phyloP scores from a whole-genome alignment of 2,113 vertebrate species.

The Bostrychus sinensis region DNA sequence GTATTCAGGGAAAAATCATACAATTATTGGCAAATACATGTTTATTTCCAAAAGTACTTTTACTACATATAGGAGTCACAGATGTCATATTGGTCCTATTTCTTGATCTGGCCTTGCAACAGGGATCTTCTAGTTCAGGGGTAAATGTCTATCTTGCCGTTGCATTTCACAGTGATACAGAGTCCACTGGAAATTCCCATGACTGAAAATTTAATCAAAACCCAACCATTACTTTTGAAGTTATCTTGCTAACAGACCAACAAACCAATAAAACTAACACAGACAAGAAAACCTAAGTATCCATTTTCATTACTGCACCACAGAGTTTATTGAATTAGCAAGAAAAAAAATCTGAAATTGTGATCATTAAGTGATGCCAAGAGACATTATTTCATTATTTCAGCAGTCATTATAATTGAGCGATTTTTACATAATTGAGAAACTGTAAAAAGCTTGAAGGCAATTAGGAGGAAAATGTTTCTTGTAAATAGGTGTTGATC shows the following conservation, averaged over 20 bases:
- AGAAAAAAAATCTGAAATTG: background rate
- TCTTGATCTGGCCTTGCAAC: background rate
- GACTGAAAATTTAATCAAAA: no score
- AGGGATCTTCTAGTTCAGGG: background rate
- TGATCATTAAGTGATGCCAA: background rate
- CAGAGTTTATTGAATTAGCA: background rate
- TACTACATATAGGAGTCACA: background rate
- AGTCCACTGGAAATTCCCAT: no score
- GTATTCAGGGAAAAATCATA: background rate
- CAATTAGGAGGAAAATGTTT: slow-evolving; percentile 5
- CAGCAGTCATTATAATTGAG: slow-evolving; percentile 3
- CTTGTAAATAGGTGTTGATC: slow-evolving; percentile 6
- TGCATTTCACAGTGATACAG: background rate
- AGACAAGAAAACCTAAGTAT: no score
- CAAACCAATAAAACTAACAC: no score
- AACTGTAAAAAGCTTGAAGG: slow-evolving; percentile 1
- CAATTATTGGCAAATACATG: background rate
- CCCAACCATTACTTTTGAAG: no score
- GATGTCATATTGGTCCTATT: background rate
- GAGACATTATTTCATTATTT: background rate
- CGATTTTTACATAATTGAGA: background rate
- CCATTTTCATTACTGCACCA: background rate
- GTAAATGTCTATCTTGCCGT: background rate
- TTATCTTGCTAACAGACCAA: no score
- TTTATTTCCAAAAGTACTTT: background rate